Conservation (phyloP, 2,888 invertebrate species). For the Druceiella hillmani region DNA sequence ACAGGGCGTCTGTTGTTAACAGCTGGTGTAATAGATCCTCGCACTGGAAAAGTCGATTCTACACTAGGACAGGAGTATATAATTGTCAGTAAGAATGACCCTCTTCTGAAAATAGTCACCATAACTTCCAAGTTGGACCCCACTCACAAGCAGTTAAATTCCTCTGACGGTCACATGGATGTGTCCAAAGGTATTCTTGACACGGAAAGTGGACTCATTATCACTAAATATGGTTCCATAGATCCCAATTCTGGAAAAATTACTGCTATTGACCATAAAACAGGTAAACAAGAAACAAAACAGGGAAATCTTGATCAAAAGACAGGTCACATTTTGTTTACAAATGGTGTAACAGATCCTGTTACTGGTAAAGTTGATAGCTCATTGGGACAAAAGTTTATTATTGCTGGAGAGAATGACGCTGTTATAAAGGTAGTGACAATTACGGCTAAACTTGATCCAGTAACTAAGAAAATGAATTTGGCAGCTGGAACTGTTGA, state of each 20-base stretch:
- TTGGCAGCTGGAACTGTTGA: constrained; percentile 52
- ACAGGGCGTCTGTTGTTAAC: constrained; percentile 49
- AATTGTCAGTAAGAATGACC: constrained; percentile 51
- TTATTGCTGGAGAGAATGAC: constrained; percentile 57
- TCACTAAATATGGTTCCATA: constrained; percentile 50
- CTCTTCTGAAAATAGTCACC: constrained; percentile 50
- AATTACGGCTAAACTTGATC: constrained; percentile 56
- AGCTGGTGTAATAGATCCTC: constrained; percentile 53
- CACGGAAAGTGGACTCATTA: constrained; percentile 61
- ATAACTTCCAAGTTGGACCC: constrained; percentile 53
- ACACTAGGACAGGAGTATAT: constrained; percentile 55
- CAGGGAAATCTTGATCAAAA: constrained; percentile 62
- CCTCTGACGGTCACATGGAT: constrained; percentile 46
- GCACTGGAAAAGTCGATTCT: constrained; percentile 52
- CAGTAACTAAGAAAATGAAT: constrained; percentile 49
- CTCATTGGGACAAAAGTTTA: constrained; percentile 61
- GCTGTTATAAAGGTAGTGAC: constrained; percentile 54
- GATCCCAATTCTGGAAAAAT: constrained; percentile 63
- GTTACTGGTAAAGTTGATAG: constrained; percentile 62
- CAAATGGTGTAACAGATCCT: constrained; percentile 59
- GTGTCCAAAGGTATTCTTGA: constrained; percentile 52
- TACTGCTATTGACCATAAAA: constrained; percentile 53
- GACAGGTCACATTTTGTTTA: constrained; percentile 60
- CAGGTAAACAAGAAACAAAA: constrained; percentile 59
- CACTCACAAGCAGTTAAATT: constrained; percentile 46